Percentiles rank a stretch among this genome's conserved stretches.
phyloP scores from a whole-genome alignment of 2,113 vertebrate species.

The Eurystomus gularis region DNA sequence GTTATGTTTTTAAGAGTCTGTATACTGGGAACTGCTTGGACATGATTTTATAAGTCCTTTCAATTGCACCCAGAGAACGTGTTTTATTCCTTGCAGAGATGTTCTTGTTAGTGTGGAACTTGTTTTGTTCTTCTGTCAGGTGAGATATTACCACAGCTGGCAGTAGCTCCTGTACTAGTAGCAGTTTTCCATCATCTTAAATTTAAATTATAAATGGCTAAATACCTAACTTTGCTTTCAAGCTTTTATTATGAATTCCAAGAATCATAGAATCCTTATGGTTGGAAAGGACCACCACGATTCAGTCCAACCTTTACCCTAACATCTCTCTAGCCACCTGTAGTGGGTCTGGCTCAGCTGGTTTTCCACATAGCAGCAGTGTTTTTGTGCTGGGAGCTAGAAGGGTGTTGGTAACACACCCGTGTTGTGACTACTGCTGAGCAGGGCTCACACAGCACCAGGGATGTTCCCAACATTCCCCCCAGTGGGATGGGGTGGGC shows the following conservation, averaged over 20 bases:
- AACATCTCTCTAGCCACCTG: too few relatives aligned
- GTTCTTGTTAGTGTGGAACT: background rate
- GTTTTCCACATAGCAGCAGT: too few relatives aligned
- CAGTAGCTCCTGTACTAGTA: background rate
- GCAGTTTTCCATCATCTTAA: background rate
- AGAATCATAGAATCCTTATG: too few relatives aligned
- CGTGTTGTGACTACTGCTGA: too few relatives aligned
- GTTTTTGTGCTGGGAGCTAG: too few relatives aligned
- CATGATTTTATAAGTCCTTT: background rate
- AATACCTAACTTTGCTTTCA: background rate
- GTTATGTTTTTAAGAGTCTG: background rate
- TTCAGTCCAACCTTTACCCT: too few relatives aligned
- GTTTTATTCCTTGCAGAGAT: background rate
- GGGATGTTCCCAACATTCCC: too few relatives aligned
- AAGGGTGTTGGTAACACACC: too few relatives aligned
- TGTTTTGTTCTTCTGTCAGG: background rate
- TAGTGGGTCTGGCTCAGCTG: too few relatives aligned
- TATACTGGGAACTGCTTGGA: background rate
- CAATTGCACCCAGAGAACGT: background rate
- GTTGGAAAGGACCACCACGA: too few relatives aligned
- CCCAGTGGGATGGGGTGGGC: too few relatives aligned
- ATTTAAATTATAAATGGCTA: background rate
- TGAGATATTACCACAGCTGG: background rate
- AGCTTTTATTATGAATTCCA: constrained; percentile 7
- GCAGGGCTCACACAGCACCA: too few relatives aligned